Base-by-base conservation (phyloP, 2,797 vertebrate species). In the Manis crassicaudata region DNA sequence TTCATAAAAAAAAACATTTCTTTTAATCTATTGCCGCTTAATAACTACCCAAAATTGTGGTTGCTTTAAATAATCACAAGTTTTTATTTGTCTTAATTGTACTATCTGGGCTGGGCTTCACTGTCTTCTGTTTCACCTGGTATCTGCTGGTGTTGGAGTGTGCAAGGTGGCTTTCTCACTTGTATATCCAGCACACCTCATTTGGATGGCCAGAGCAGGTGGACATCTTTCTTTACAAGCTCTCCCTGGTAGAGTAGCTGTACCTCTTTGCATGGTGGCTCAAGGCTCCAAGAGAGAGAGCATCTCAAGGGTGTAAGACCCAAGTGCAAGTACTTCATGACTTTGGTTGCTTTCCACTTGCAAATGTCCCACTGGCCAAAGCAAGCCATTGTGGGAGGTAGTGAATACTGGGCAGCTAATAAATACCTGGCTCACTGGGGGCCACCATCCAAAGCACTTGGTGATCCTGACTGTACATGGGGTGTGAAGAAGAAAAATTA, bases 71-170 rank as follows among this genome's bases (percentile, higher is more conserved):
- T 2, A 89, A 7, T 40, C 85, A 58, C 40, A 83, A 60, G 25
- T 20, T 72, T 81, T 72, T 77, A 20, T 80, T 90, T 91, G 29
- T 73, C 37, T 83, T 95, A 58, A 76, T 90, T 40, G 29, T 91
- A 37, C 37, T 5, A 16, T 60, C 67, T 88, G 79, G 27, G 7
- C 23, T 81, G 81, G 54, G 7, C 20, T 88, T 11, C 67, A 18
- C 40, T 70, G 18, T 84, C 50, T 77, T 90, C 43, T 63, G 35
- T 37, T 68, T 90, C 52, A 58, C 16, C 43, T 83, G 60, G 16
- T 83, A 9, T 88, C 67, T 67, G 32, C 52, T 84, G 29, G 11
- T 72, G n/a, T 72, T 89, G 32, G 25, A 85, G 65, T 56, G 32
- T 86, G 37, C 50, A 79, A 29, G 54, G 37, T 21, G 5, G 40